Evolutionary conservation across 2,797 vertebrate genomes (phyloP).

Genomic region (Notamacropus eugenii): DNA sequence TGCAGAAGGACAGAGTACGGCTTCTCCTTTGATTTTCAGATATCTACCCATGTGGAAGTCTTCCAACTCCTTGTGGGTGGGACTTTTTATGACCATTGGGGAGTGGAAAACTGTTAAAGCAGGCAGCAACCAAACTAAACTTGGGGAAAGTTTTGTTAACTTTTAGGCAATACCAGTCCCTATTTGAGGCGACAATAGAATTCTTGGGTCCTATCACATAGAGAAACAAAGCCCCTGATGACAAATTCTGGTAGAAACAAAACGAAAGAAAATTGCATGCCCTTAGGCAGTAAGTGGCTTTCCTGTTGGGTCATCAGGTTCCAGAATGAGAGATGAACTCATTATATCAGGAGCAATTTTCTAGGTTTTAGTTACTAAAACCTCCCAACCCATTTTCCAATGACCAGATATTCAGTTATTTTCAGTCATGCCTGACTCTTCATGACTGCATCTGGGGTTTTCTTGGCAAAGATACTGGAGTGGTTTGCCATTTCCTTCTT

Average conservation of each 20-base stretch:
- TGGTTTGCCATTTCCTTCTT: background rate
- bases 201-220: background rate
- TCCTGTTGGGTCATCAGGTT: background rate
- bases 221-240: background rate
- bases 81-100: background rate
- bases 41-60: background rate
- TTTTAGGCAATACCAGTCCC: background rate
- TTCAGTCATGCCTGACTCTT: background rate
- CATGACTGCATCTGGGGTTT: background rate
- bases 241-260: background rate
- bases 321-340: background rate
- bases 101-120: background rate
- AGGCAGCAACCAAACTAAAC: background rate
- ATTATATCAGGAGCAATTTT: background rate
- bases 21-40: background rate
- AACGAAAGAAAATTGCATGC: background rate
- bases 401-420: background rate
- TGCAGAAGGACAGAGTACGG: background rate
- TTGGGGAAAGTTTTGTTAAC: background rate
- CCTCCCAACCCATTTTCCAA: background rate
- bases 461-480: background rate
- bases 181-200: background rate
- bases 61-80: background rate
- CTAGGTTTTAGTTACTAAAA: background rate
- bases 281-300: background rate